phyloP scores from a whole-genome alignment of 2,797 vertebrate genomes.

The Tamandua tetradactyla region DNA sequence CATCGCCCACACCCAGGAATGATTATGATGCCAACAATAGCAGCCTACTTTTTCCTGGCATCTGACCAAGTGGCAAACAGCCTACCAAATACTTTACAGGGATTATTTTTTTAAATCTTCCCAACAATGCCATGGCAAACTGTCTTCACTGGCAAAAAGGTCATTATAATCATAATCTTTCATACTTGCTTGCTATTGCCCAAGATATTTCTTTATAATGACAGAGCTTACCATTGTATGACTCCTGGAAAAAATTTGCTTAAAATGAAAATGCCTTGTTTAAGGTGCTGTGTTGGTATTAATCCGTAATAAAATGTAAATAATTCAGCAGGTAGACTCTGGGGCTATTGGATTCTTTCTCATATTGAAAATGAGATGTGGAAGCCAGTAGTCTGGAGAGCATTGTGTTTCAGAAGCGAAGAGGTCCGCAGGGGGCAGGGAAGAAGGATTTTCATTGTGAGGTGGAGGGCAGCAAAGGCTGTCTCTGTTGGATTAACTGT shows the following conservation, averaged over 20 bases:
- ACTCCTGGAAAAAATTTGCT: background rate
- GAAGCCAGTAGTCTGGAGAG: fast-evolving
- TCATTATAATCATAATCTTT: background rate
- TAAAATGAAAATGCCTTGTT: background rate
- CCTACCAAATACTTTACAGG: background rate
- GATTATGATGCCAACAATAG: fast-evolving
- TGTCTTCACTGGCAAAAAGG: background rate
- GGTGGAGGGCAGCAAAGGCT: fast-evolving
- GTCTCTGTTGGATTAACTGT: fast-evolving
- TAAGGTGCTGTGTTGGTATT: background rate
- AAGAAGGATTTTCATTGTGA: background rate
- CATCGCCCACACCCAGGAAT: background rate
- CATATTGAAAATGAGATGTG: fast-evolving
- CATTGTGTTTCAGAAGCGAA: no score
- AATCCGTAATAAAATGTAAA: background rate
- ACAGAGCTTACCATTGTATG: background rate
- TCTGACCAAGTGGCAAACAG: background rate
- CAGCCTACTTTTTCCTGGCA: fast-evolving
- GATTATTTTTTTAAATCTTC: slow-evolving; percentile 25
- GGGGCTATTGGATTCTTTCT: background rate
- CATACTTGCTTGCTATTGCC: background rate
- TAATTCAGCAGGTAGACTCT: fast-evolving
- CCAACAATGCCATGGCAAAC: background rate
- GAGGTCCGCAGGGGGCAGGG: fast-evolving
- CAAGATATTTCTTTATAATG: background rate